These are phyloP conservation scores for Euphonia xanthogaster DNA, from an alignment of 2,797 vertebrate species.

Conservation along the genomic window DNA sequence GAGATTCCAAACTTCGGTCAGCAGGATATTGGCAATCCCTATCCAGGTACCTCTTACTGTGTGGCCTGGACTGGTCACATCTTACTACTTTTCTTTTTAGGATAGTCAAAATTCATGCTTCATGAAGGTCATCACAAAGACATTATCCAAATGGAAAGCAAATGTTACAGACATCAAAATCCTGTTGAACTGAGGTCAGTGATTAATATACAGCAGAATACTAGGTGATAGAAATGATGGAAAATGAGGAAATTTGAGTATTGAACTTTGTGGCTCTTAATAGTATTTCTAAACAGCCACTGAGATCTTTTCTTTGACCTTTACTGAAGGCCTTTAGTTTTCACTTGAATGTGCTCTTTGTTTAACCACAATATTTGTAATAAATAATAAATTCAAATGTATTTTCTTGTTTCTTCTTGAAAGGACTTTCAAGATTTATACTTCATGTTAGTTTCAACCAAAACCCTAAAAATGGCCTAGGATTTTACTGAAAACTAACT, in stretches of 20 bases:
- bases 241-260: neutral
- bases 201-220: neutral
- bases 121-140: neutral
- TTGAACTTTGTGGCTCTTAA: neutral
- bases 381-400: neutral
- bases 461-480: neutral
- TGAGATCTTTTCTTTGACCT: neutral
- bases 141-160: neutral
- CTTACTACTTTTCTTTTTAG: neutral
- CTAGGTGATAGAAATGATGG: neutral
- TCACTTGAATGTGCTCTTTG: neutral
- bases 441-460: neutral
- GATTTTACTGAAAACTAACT: neutral
- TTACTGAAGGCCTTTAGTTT: neutral
- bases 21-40: neutral
- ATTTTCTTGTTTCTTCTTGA: neutral
- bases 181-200: neutral
- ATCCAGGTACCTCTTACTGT: accelerated
- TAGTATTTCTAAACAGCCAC: neutral
- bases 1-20: neutral
- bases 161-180: neutral
- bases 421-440: neutral
- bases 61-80: neutral
- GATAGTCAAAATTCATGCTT: neutral
- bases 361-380: neutral